phyloP scores from a whole-genome alignment of 2,797 vertebrate species.

The Leontopithecus rosalia region DNA sequence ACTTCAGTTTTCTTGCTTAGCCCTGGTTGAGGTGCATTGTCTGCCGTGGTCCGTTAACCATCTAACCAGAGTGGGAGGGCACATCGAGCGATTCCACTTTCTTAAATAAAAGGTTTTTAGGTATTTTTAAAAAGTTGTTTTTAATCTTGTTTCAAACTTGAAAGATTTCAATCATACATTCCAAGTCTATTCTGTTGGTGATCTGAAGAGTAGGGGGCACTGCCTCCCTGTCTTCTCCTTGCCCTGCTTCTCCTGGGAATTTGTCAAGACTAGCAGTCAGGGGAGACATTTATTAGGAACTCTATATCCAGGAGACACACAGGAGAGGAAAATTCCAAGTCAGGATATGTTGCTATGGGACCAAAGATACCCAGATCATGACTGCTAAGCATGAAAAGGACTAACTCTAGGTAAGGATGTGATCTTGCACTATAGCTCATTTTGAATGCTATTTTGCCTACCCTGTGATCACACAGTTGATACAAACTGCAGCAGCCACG shows the following conservation, averaged over 20 bases:
- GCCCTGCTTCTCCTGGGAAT: neutral
- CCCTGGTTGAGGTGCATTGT: neutral
- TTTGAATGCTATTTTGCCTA: neutral
- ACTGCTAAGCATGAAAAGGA: neutral
- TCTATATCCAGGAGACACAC: neutral
- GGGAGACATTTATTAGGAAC: neutral
- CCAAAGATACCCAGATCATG: neutral
- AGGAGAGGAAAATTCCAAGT: neutral
- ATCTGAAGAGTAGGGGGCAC: neutral
- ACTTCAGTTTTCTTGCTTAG: slow-evolving; percentile 23
- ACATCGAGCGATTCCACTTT: neutral
- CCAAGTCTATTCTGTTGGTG: neutral
- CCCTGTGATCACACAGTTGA: neutral
- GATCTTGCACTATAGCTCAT: neutral
- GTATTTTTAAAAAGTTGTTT: neutral
- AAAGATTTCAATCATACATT: neutral
- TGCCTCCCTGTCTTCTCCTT: neutral
- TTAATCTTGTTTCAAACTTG: neutral
- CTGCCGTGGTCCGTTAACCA: neutral
- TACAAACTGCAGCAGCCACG: neutral
- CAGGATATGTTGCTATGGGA: neutral
- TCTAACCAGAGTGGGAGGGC: neutral
- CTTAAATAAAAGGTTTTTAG: neutral
- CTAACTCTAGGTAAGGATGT: neutral
- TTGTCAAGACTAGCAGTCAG: neutral